These are phyloP conservation scores for Drosophila prosaltans DNA, from an alignment of 1,140 invertebrate species.

Conservation along the genomic window DNA sequence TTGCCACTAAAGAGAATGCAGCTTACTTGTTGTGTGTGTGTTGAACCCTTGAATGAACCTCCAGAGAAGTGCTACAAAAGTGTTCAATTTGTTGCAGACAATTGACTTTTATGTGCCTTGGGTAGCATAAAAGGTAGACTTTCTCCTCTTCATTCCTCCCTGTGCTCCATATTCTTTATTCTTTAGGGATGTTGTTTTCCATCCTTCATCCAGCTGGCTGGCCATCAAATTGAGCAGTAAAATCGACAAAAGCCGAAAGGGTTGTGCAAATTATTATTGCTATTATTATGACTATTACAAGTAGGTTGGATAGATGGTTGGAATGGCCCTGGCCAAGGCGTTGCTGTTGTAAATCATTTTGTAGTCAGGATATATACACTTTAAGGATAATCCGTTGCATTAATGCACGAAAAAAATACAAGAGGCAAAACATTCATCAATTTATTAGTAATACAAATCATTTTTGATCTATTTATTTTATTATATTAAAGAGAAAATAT, in stretches of 20 bases:
- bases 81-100: constrained; percentile 66
- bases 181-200: not conserved
- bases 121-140: not conserved
- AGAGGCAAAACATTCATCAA: constrained; percentile 47
- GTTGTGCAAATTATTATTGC: constrained; percentile 76
- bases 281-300: constrained; percentile 73
- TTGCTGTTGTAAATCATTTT: constrained; percentile 24
- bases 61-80: constrained; percentile 40
- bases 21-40: constrained; percentile 15
- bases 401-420: constrained; percentile 1
- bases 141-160: not conserved
- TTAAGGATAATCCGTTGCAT: constrained; percentile 2
- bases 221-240: constrained; percentile 72
- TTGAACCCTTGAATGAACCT: constrained; percentile 24
- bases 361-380: not conserved
- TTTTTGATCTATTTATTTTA: constrained; percentile 24
- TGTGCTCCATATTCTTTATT: too few relatives aligned
- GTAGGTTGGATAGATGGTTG: constrained; percentile 49
- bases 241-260: constrained; percentile 67
- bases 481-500: not conserved
- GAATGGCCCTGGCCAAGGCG: constrained; percentile 15
- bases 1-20: constrained; percentile 6
- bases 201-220: constrained; percentile 28
- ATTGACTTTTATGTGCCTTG: constrained; percentile 61
- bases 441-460: constrained; percentile 73